These are phyloP conservation scores for Proisotoma minuta DNA, from an alignment of 2,888 invertebrate genomes.

Conservation along the genomic window DNA sequence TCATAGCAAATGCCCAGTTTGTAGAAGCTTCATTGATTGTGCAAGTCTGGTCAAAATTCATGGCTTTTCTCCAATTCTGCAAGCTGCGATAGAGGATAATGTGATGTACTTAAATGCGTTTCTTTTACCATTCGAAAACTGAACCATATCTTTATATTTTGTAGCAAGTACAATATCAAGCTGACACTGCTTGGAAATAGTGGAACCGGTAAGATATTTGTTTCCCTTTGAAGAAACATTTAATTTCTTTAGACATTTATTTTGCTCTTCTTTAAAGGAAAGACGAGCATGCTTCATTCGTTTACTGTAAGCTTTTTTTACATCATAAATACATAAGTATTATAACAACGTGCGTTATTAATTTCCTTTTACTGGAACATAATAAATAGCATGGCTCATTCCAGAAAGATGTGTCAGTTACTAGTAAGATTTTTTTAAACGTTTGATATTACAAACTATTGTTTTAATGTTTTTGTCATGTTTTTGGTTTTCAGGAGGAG, in stretches of 20 bases:
- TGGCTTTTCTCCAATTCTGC: constrained; percentile 20
- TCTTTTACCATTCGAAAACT: not conserved
- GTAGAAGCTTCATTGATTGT: constrained; percentile 13
- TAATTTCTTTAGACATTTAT: too few relatives aligned
- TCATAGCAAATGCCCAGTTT: constrained; percentile 19
- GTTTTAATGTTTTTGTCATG: not conserved
- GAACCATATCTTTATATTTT: not conserved
- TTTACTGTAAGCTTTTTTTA: constrained; percentile 14
- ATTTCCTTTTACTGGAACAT: not conserved
- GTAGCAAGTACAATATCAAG: constrained; percentile 18
- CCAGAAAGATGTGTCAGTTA: not conserved
- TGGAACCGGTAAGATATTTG: constrained; percentile 36
- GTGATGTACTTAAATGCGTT: not conserved
- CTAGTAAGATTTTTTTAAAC: not conserved
- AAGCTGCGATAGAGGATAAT: not conserved
- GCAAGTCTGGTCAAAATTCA: constrained; percentile 20
- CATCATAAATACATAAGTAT: not conserved
- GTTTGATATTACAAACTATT: not conserved
- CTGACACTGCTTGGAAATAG: constrained; percentile 27
- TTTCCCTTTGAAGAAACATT: too few relatives aligned
- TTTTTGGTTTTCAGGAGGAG: not conserved
- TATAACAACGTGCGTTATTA: not conserved
- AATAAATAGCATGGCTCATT: not conserved
- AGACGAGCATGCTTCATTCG: constrained; percentile 27
- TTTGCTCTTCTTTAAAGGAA: too few relatives aligned